A percentile compares a stretch with the other conserved stretches of the same genome.
Evolutionary conservation across 2,797 vertebrate species (phyloP).

Genomic region (Pseudomugil tenellus): DNA sequence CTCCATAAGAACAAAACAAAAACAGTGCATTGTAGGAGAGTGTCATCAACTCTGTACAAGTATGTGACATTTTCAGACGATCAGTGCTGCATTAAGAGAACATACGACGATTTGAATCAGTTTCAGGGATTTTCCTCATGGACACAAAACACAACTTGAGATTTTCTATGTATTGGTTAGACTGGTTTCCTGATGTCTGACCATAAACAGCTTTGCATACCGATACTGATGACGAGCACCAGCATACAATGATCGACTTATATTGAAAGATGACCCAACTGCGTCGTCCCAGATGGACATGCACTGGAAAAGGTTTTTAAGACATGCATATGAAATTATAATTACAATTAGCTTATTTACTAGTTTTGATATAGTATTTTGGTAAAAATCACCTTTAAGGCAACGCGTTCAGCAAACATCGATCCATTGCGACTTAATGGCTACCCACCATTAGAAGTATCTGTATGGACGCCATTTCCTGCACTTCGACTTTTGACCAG

Average conservation of each 20-base stretch:
- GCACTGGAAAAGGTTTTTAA: background rate
- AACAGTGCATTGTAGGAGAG: background rate
- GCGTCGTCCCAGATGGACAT: background rate
- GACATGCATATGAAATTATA: constrained; percentile 3
- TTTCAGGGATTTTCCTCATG: background rate
- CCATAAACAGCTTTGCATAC: background rate
- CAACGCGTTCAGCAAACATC: constrained; percentile 8
- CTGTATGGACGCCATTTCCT: constrained; percentile 56
- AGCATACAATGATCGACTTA: background rate
- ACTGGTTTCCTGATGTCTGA: background rate
- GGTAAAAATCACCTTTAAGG: background rate
- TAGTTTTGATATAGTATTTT: constrained; percentile 9
- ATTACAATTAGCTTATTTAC: background rate
- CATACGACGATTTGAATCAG: background rate
- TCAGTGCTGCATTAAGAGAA: constrained; percentile 10
- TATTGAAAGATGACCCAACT: background rate
- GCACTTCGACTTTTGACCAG: constrained; percentile 20
- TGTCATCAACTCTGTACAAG: constrained; percentile 8
- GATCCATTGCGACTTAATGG: constrained; percentile 29
- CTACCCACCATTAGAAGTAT: constrained; percentile 34
- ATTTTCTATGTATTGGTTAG: background rate
- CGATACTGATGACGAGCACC: background rate
- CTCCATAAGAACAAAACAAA: background rate
- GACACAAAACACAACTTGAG: background rate
- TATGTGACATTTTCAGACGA: constrained; percentile 20